phyloP scores from a whole-genome alignment of 2,113 vertebrate genomes.

The Bagarius yarrelli region DNA sequence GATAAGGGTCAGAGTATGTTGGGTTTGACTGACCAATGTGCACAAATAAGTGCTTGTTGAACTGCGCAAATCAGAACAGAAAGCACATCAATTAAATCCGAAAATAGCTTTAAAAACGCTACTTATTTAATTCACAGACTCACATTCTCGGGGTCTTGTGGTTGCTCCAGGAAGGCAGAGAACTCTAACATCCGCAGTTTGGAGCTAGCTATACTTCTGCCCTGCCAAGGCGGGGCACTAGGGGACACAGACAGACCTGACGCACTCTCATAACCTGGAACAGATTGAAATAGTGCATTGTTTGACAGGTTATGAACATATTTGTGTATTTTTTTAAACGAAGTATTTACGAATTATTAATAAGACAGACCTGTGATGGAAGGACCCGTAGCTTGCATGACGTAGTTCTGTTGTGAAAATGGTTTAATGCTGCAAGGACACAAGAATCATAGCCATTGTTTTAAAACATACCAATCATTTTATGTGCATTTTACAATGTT shows the following conservation, averaged over 20 bases:
- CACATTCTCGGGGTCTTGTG: conserved; percentile 87
- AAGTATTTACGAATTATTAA: background rate
- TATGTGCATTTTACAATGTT: background rate
- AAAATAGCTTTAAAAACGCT: background rate
- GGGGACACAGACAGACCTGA: conserved; percentile 77
- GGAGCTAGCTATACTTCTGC: conserved; percentile 86
- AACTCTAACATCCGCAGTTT: conserved; percentile 94
- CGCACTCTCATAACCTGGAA: conserved; percentile 83
- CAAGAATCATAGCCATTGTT: conserved; percentile 59
- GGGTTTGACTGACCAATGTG: conserved; percentile 91
- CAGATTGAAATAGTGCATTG: background rate
- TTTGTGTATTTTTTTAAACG: background rate
- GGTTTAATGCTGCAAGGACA: conserved; percentile 84
- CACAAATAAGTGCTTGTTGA: conserved; percentile 91
- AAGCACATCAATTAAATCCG: background rate
- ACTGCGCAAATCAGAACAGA: conserved; percentile 68
- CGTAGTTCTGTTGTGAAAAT: conserved; percentile 87
- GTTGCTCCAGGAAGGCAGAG: conserved; percentile 91
- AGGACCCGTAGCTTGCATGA: conserved; percentile 79
- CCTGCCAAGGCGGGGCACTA: conserved; percentile 84
- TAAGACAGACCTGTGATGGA: conserved; percentile 81
- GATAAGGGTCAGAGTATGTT: conserved; percentile 84
- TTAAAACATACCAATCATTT: conserved; percentile 55
- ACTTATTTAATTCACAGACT: conserved; percentile 55
- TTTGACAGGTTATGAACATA: background rate